Evolutionary conservation across 2,888 invertebrate species (phyloP).

Genomic region (Drosophila conformis): DNA sequence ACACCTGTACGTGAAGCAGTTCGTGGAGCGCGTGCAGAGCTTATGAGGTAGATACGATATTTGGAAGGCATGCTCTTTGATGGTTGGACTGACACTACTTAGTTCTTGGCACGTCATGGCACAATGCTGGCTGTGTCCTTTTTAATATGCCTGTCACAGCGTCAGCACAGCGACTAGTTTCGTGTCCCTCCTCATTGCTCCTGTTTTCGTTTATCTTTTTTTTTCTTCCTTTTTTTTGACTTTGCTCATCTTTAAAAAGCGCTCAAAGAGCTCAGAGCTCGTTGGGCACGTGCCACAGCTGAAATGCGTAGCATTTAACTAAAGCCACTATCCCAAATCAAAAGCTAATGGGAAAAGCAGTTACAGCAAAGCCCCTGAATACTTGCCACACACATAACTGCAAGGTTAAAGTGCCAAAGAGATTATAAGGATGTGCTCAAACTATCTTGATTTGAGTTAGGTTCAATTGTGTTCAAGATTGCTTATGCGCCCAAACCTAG

Average conservation of each 20-base stretch:
- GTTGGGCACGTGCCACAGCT: conserved; percentile 66
- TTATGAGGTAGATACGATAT: conserved; percentile 41
- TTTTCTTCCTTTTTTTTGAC: conserved; percentile 21
- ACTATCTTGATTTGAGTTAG: conserved; percentile 3
- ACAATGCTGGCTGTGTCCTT: conserved; percentile 62
- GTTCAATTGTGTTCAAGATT: background rate
- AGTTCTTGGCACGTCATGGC: conserved; percentile 77
- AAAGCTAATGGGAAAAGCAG: conserved; percentile 69
- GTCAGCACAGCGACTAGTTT: conserved; percentile 62
- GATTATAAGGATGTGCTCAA: conserved; percentile 4
- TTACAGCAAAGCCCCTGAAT: conserved; percentile 11
- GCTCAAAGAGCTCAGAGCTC: conserved; percentile 47
- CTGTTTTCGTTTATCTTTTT: conserved; percentile 8
- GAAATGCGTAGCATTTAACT: conserved; percentile 70
- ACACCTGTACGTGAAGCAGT: conserved; percentile 65
- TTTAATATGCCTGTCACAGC: conserved; percentile 80
- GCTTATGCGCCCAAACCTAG: background rate
- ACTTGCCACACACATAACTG: conserved; percentile 14
- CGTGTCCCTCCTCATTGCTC: conserved; percentile 23
- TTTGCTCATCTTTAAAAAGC: conserved; percentile 61
- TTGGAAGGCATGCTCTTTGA: conserved; percentile 67
- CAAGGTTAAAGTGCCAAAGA: conserved; percentile 25
- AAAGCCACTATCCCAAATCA: conserved; percentile 75
- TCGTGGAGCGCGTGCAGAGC: conserved; percentile 33
- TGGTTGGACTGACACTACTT: conserved; percentile 74